phyloP scores from a whole-genome alignment of 2,888 invertebrate genomes.

The Rotaria sp. region DNA sequence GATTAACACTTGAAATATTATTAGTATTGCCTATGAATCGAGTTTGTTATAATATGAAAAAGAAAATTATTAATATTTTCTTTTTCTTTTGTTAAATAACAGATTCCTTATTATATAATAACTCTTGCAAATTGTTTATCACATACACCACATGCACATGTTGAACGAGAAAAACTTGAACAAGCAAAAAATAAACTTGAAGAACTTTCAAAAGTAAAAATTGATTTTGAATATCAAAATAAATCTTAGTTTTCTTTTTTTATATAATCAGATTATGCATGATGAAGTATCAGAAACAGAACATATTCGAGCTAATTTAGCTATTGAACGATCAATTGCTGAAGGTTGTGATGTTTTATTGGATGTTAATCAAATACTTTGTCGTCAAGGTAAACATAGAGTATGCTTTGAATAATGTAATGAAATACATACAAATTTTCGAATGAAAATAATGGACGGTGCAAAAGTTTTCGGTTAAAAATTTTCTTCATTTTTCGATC shows the following conservation, averaged over 20 bases:
- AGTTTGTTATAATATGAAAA: conserved; percentile 57
- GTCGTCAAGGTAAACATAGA: conserved; percentile 70
- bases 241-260: background rate
- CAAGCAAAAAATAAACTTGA: conserved; percentile 75
- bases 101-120: conserved; percentile 81
- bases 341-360: conserved; percentile 84
- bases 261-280: conserved; percentile 64
- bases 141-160: conserved; percentile 86
- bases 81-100: background rate
- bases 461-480: no score
- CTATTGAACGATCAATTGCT: conserved; percentile 83
- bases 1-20: conserved; percentile 76
- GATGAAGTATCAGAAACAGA: conserved; percentile 83
- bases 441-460: no score
- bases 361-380: conserved; percentile 85
- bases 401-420: no score
- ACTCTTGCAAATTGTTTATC: conserved; percentile 80
- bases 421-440: no score
- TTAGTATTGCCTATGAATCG: conserved; percentile 89
- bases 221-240: background rate
- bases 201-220: conserved; percentile 61
- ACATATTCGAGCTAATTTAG: conserved; percentile 78
- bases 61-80: background rate
- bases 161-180: conserved; percentile 77
- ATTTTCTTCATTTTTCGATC: no score